These are phyloP conservation scores for Rhea pennata DNA, from an alignment of 2,113 vertebrate species.

Conservation along the genomic window DNA sequence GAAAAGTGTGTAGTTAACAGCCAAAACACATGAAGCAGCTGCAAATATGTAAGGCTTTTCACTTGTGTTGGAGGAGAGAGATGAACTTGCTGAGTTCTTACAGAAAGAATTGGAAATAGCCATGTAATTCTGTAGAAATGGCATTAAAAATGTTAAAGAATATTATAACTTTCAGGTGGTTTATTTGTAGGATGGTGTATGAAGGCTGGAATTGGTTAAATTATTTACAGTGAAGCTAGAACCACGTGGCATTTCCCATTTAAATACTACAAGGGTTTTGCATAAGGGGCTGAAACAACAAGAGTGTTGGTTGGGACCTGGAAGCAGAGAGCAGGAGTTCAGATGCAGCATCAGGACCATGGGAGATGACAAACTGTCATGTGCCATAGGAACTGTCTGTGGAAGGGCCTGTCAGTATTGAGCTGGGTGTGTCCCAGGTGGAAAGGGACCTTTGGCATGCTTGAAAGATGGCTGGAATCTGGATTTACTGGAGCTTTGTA, in stretches of 20 bases:
- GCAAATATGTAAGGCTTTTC: background rate
- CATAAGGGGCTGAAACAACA: background rate
- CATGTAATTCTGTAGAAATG: background rate
- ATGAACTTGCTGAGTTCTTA: background rate
- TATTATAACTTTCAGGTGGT: background rate
- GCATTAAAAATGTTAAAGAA: background rate
- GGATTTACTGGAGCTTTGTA: background rate
- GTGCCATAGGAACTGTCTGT: background rate
- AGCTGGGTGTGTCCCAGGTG: background rate
- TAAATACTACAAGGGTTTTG: background rate
- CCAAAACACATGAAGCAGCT: background rate
- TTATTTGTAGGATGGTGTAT: background rate
- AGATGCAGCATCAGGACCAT: rapidly evolving
- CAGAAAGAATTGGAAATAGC: background rate
- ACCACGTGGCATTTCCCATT: background rate
- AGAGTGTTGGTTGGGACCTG: background rate
- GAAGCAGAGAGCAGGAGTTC: background rate
- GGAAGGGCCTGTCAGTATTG: background rate
- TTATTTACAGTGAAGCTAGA: background rate
- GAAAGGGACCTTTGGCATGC: background rate
- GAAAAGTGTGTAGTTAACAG: background rate
- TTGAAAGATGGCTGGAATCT: background rate
- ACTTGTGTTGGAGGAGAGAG: background rate
- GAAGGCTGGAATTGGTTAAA: background rate
- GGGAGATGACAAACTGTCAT: background rate